phyloP scores from a whole-genome alignment of 2,888 invertebrate species.

The Gortyna flavago region DNA sequence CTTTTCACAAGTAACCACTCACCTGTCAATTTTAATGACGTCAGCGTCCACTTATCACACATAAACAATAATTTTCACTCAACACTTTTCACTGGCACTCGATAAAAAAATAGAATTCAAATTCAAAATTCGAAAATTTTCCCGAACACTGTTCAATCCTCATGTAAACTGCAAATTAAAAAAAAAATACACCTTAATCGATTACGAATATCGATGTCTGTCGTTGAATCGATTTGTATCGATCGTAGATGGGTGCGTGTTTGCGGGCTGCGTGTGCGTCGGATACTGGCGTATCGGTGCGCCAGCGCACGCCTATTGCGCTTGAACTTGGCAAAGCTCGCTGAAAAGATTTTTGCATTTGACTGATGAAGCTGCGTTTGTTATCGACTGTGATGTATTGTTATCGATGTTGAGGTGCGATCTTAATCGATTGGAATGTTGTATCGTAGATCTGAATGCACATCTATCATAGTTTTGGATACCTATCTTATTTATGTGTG shows the following conservation, averaged over 20 bases:
- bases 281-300: conserved; percentile 81
- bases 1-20: conserved; percentile 53
- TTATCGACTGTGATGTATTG: conserved; percentile 59
- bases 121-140: conserved; percentile 32
- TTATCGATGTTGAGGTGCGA: conserved; percentile 57
- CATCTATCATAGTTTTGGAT: conserved; percentile 45
- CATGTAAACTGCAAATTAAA: conserved; percentile 37
- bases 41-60: conserved; percentile 66
- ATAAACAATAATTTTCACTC: conserved; percentile 67
- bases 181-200: conserved; percentile 46
- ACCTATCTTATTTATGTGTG: conserved; percentile 31
- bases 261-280: conserved; percentile 83
- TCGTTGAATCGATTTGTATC: conserved; percentile 70
- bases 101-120: conserved; percentile 51
- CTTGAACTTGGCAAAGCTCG: conserved; percentile 87
- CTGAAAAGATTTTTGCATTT: conserved; percentile 83
- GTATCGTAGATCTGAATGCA: conserved; percentile 39
- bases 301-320: conserved; percentile 75
- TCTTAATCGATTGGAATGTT: conserved; percentile 55
- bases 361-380: conserved; percentile 61
- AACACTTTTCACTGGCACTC: conserved; percentile 65
- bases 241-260: conserved; percentile 78
- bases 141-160: conserved; percentile 45
- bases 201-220: conserved; percentile 61
- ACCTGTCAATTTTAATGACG: conserved; percentile 67